Base-by-base conservation (phyloP, 2,888 invertebrate species). In the Epistrophe grossulariae region DNA sequence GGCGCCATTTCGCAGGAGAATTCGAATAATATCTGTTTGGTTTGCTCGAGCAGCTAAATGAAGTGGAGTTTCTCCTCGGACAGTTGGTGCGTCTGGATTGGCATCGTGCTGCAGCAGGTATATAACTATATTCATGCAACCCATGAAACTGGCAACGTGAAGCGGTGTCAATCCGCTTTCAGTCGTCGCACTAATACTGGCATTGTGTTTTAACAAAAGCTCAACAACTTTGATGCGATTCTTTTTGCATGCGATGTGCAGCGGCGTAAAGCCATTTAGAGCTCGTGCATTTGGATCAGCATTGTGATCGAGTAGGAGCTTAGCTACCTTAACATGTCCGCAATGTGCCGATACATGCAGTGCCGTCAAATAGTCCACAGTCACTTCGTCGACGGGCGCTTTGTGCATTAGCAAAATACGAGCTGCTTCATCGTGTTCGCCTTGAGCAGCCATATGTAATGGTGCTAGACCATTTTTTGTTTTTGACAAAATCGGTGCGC, bases 131-230 rank as follows among this genome's bases (percentile, higher is more conserved):
- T 99, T 99, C 98, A 99, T 98, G 93, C 99, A 99, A 82, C 99
- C 99, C 99, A 99, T 99, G 94, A 99, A 99, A 90, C 98, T 97
- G 9, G 99, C 99, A 85, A 99, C 99, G 94, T 99, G 99, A 35
- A 99, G 94, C 0, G 99, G 99, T 4, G 99, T 99, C 89, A 99
- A 94, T 0, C 99, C 99, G 35, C 95, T 95, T 89, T 96, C 96
- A 0, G 96, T 96, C 0, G 96, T 96, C 7, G 96, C 95, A 66
- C 95, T 94, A 89, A 96, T 92, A 93, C 97, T 96, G 17, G 99
- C 99, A 80, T 98, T 98, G 93, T 99, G 98, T 93, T 99, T 99
- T 85, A 99, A 94, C 74, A 99, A 94, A 85, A 99, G 93, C 92
- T 99, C 99, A 9, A 99, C 98, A 0, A 92, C 96, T 93, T 99